Evolutionary conservation across 2,113 vertebrate species (phyloP).

Genomic region (Phainopepla nitens): DNA sequence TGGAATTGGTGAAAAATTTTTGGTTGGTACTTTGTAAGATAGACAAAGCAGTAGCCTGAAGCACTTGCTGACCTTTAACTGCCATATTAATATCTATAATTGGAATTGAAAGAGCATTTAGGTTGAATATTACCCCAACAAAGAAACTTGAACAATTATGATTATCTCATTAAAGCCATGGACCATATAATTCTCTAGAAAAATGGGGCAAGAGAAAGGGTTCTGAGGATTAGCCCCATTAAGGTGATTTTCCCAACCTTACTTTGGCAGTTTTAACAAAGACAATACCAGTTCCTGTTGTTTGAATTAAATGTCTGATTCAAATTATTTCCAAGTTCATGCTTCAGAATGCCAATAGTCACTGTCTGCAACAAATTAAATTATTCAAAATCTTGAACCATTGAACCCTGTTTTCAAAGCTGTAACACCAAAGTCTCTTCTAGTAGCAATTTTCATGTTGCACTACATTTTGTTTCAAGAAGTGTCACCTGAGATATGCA

Average conservation of each 20-base stretch:
- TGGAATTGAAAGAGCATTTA: slow-evolving; percentile 41
- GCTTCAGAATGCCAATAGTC: neutral
- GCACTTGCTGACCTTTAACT: slow-evolving; percentile 44
- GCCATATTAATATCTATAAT: slow-evolving; percentile 20
- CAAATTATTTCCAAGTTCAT: neutral
- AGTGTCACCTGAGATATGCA: neutral
- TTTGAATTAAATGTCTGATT: neutral
- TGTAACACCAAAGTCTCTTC: neutral
- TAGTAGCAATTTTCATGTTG: neutral
- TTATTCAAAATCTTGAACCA: neutral
- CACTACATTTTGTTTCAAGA: neutral
- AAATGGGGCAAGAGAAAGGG: neutral
- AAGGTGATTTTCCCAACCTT: slow-evolving; percentile 31
- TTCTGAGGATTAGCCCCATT: slow-evolving; percentile 29
- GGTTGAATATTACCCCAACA: slow-evolving; percentile 44
- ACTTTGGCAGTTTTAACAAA: neutral
- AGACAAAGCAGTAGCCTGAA: neutral
- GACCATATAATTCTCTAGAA: neutral
- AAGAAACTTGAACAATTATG: slow-evolving; percentile 14
- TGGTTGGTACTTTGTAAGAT: neutral
- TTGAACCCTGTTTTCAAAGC: neutral
- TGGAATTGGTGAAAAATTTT: neutral
- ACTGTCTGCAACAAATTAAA: neutral
- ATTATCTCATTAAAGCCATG: slow-evolving; percentile 25
- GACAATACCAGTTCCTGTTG: neutral